Evolutionary conservation across 1,140 invertebrate species (phyloP), one percentile per base, ranked within the genome.

Genomic region (Sitodiplosis mosellana): DNA sequence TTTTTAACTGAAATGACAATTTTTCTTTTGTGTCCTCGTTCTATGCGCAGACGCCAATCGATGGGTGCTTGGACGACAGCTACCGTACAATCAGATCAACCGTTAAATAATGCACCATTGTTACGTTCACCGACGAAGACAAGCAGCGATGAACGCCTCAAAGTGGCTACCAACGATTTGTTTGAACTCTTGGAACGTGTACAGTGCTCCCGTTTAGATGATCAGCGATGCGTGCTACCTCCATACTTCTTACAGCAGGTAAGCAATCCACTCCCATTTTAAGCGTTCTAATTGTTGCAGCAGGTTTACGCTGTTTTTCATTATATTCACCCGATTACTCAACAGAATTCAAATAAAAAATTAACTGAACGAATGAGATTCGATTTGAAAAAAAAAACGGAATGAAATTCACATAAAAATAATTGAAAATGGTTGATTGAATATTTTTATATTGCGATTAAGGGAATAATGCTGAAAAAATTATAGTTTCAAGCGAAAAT

Each of bases 191-290:
- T 95, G 52, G 88, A 93, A 63, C 74, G 82, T 62, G 83, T 91
- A 47, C 89, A 94, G 70, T 85, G 86, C 70, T 88, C 85, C 48
- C 74, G 91, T 41, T 69, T 95, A 56, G 90, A 95, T 60, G 90
- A 95, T 70, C 91, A 95, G 70, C 76, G 91, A 65, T 93, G 89
- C 64, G 85, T 87, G 49, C 70, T 94, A 54, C 87, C 88, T 42
- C 73, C 83, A 14, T 87, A 87, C 66, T 87, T 87, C 64, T 78
- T 77, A 60, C 84, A n/a, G n/a, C n/a, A 88, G 80, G 85, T 88
- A 71, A 69, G 70, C 59, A 33, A 33, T 43, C 6, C 20, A 18
- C 14, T 40, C 37, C 17, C 27, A 27, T 27, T 27, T 27, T 27
- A 27, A 3, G 10, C 27, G 27, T 27, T 27, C 27, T 10, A 27